Percentiles rank a stretch among this genome's conserved stretches.
Evolutionary conservation across 1,140 invertebrate species (phyloP).

Genomic region (silkworm (Bombyx mori)): ASM3026992v2 NC_085132.1:2645001-2645500

Average conservation of each 20-base stretch:
- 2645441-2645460: slow-evolving; percentile 32
- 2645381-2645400: slow-evolving; percentile 54
- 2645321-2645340: neutral
- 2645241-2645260: slow-evolving; percentile 60
- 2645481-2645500: slow-evolving; percentile 53
- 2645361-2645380: slow-evolving; percentile 45
- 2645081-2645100: too few relatives aligned
- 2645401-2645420: slow-evolving; percentile 36
- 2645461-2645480: slow-evolving; percentile 39
- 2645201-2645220: slow-evolving; percentile 68
- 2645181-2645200: slow-evolving; percentile 60
- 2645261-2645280: slow-evolving; percentile 2
- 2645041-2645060: too few relatives aligned
- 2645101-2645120: too few relatives aligned
- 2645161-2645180: slow-evolving; percentile 14
- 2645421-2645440: slow-evolving; percentile 22
- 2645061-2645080: too few relatives aligned
- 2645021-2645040: too few relatives aligned
- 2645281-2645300: neutral
- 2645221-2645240: slow-evolving; percentile 73
- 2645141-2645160: slow-evolving; percentile 11
- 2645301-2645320: neutral
- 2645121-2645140: slow-evolving; percentile 6
- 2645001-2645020: too few relatives aligned
- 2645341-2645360: slow-evolving; percentile 1